Evolutionary conservation across 2,888 invertebrate species (phyloP).

Genomic region (Mycalesis mineus): DNA sequence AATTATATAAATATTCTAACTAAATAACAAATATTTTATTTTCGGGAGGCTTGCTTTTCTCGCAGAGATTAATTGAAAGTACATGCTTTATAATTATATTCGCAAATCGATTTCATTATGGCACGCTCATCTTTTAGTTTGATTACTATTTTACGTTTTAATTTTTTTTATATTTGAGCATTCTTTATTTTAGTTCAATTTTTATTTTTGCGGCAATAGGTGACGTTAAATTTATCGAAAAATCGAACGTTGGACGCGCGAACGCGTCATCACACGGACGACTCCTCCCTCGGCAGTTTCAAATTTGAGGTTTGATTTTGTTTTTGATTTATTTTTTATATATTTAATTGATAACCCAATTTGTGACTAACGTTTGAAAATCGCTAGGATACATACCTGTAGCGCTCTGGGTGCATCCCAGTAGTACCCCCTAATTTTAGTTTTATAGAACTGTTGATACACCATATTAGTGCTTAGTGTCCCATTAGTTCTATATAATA

Average conservation of each 20-base stretch:
- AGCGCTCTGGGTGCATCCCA: no score
- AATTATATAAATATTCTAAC: not conserved
- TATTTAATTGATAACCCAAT: constrained; percentile 11
- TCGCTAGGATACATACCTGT: no score
- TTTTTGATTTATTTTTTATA: constrained; percentile 30
- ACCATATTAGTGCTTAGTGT: no score
- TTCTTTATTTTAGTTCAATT: constrained; percentile 13
- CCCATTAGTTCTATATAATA: no score
- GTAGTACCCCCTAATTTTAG: no score
- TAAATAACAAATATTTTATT: not conserved
- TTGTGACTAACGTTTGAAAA: not conserved
- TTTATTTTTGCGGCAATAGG: constrained; percentile 45
- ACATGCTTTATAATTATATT: not conserved
- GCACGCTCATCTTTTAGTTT: not conserved
- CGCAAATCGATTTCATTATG: not conserved
- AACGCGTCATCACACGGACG: constrained; percentile 82
- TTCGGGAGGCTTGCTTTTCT: not conserved
- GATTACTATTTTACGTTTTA: constrained; percentile 12
- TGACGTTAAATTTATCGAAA: constrained; percentile 60
- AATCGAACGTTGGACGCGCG: constrained; percentile 58
- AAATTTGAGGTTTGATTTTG: constrained; percentile 79
- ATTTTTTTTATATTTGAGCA: not conserved
- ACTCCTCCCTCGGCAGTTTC: constrained; percentile 83
- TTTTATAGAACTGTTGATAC: no score
- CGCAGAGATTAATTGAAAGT: not conserved